Evolutionary conservation across 2,113 vertebrate species (phyloP).

Genomic region (Passer montanus): DNA sequence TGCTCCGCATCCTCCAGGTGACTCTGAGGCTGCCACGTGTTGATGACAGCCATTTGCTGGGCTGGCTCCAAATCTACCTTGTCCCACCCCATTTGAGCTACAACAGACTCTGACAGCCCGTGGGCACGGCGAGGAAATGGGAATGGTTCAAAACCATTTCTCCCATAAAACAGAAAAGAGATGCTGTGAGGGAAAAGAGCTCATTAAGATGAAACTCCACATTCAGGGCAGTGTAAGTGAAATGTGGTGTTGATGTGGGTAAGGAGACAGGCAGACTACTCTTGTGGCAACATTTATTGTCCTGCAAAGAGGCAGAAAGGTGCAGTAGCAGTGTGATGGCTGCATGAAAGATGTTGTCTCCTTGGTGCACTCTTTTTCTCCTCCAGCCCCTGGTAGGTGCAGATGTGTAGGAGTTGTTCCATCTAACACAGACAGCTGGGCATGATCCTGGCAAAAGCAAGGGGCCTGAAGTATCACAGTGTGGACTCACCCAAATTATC

Average conservation of each 20-base stretch:
- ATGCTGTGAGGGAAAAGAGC: not conserved
- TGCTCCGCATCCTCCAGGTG: not conserved
- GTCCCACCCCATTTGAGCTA: slow-evolving; percentile 23
- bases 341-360: not conserved
- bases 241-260: not conserved
- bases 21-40: slow-evolving; percentile 5
- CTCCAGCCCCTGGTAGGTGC: not conserved
- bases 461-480: rapidly evolving
- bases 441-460: not conserved
- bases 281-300: not conserved
- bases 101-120: slow-evolving; percentile 9
- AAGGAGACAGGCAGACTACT: not conserved
- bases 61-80: slow-evolving; percentile 43
- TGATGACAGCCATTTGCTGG: slow-evolving; percentile 29
- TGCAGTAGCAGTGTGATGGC: not conserved
- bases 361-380: not conserved
- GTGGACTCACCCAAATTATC: not conserved
- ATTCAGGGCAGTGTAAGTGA: not conserved
- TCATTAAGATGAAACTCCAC: not conserved
- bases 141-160: not conserved
- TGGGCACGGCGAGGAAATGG: not conserved
- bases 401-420: not conserved
- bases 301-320: not conserved
- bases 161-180: slow-evolving; percentile 14
- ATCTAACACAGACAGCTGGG: not conserved